Evolutionary conservation across 2,888 invertebrate species (phyloP).

Genomic region (Xanthorhoe designata): DNA sequence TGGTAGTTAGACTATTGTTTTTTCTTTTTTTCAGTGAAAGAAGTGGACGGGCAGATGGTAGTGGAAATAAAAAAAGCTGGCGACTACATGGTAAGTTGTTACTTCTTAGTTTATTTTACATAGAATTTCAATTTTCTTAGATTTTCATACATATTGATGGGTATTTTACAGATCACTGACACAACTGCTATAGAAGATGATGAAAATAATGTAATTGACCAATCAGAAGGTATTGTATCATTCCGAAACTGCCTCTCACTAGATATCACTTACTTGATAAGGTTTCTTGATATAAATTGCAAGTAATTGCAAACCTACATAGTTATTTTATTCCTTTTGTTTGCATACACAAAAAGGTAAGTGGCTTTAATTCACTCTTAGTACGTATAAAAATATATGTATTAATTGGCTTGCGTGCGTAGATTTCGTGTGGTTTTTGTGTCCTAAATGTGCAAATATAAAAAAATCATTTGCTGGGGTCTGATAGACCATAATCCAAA

Average conservation of each 20-base stretch:
- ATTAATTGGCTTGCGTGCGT: neutral
- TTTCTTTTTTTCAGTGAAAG: conserved; percentile 67
- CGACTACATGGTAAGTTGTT: conserved; percentile 67
- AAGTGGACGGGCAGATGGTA: conserved; percentile 74
- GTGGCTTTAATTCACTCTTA: neutral
- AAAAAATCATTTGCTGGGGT: neutral
- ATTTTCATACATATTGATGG: neutral
- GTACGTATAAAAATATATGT: neutral
- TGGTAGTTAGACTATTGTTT: neutral
- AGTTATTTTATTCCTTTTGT: neutral
- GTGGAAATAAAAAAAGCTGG: conserved; percentile 76
- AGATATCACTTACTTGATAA: neutral
- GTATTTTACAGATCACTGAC: conserved; percentile 33
- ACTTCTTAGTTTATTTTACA: conserved; percentile 11
- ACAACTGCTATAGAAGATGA: conserved; percentile 29
- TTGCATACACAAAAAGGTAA: conserved; percentile 1
- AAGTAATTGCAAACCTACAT: no score
- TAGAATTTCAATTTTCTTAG: neutral
- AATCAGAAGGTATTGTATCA: conserved; percentile 32
- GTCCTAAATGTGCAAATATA: neutral
- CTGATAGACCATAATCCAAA: no score
- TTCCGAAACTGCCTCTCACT: neutral
- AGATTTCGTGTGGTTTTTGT: neutral
- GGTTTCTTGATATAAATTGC: no score
- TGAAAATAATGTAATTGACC: conserved; percentile 25